Conservation (phyloP, 2,113 vertebrate genomes). For the Epinephelus cyanopodus region DNA sequence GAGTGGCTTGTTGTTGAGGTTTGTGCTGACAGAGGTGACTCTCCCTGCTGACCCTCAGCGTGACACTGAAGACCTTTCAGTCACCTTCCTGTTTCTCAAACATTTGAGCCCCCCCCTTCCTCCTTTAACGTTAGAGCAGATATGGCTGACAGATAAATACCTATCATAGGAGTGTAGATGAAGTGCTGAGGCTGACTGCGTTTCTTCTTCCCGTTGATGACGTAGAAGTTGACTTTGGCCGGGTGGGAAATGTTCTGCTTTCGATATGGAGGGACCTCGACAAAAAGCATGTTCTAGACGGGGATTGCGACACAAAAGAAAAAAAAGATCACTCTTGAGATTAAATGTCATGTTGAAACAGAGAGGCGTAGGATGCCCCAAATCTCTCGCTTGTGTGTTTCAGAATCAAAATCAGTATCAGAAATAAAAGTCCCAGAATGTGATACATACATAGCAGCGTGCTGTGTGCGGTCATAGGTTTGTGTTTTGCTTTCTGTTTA, state of each 20-base stretch:
- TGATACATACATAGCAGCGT: neutral
- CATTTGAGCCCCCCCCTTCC: neutral
- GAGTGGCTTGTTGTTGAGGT: too few species aligned
- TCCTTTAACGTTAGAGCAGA: neutral
- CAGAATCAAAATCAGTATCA: neutral
- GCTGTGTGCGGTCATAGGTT: neutral
- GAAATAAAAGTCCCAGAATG: neutral
- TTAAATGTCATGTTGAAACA: neutral
- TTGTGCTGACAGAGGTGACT: neutral
- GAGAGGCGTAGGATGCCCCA: neutral
- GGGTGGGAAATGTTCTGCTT: conserved; percentile 88
- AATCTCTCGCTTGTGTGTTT: neutral
- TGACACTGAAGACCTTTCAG: neutral
- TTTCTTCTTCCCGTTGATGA: conserved; percentile 96
- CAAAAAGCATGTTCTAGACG: conserved; percentile 92
- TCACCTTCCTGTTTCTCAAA: neutral
- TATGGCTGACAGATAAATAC: conserved; percentile 52
- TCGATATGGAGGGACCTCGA: conserved; percentile 94
- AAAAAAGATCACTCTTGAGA: neutral
- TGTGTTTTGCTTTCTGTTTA: conserved; percentile 28
- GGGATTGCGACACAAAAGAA: neutral
- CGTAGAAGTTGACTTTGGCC: conserved; percentile 94
- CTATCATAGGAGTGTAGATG: conserved; percentile 89
- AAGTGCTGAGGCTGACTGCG: conserved; percentile 96
- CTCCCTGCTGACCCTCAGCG: neutral